phyloP scores from a whole-genome alignment of 1,140 invertebrate genomes.

The Drosophila paulistorum region DNA sequence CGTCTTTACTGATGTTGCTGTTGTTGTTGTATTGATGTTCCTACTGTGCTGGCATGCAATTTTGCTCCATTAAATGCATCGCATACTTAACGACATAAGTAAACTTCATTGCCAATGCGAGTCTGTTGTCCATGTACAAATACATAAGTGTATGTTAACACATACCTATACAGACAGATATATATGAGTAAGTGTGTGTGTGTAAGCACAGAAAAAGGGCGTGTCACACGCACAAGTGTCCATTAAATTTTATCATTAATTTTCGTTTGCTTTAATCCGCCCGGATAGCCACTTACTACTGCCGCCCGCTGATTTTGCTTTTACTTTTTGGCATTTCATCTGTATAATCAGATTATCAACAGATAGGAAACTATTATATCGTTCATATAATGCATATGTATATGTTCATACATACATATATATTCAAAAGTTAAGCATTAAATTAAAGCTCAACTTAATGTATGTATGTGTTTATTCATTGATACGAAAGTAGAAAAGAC shows the following conservation, averaged over 20 bases:
- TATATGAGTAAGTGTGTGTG: neutral
- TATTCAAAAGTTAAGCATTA: constrained; percentile 44
- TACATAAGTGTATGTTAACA: constrained; percentile 69
- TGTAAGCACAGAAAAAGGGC: constrained; percentile 19
- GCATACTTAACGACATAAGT: constrained; percentile 60
- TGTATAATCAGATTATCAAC: constrained; percentile 4
- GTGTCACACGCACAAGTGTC: constrained; percentile 59
- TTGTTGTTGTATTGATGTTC: neutral
- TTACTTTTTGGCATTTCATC: constrained; percentile 44
- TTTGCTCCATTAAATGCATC: constrained; percentile 62
- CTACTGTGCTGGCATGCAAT: constrained; percentile 43
- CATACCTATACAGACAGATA: constrained; percentile 25
- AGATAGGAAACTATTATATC: constrained; percentile 9
- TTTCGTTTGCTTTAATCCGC: constrained; percentile 59
- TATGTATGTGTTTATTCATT: neutral
- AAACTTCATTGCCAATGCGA: constrained; percentile 50
- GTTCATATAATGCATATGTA: constrained; percentile 32
- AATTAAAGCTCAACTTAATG: constrained; percentile 34
- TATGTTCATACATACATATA: constrained; percentile 40
- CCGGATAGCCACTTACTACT: constrained; percentile 14
- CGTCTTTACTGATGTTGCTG: constrained; percentile 5
- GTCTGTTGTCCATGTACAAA: constrained; percentile 46
- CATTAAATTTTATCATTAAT: constrained; percentile 77
- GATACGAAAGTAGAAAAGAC: neutral
- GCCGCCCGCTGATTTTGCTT: constrained; percentile 21